Base-by-base conservation (phyloP, 2,888 invertebrate genomes). In the Pardosa pseudoannulata region DNA sequence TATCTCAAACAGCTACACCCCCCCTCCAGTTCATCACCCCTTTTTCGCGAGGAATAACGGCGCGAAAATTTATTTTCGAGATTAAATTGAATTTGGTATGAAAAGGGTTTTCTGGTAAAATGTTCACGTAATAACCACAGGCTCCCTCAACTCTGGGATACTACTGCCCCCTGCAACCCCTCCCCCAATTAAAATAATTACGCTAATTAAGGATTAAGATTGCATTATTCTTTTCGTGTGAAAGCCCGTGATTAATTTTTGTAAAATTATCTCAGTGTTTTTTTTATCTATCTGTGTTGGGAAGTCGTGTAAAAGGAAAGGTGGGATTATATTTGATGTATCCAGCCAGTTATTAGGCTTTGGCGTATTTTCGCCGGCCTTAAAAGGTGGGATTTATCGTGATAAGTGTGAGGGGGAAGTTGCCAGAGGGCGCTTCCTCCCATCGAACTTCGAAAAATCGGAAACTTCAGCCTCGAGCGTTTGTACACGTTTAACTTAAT, bases 111-210 rank as follows among this genome's bases (percentile, higher is more conserved):
- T n/a, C 23, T 56, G 19, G 56, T 56, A 56, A 56, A 56, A 56
- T 56, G 56, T 23, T 56, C 56, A 56, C 56, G 56, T 56, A 56
- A 56, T 56, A 56, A 56, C 56, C 62, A 29, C n/a, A 31, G 36
- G 23, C 0, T 41, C 23, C n/a, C n/a, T 56, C 78, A 68, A 70
- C 62, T 28, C 56, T 56, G 56, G 41, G 46, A 62, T 16, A 29
- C n/a, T n/a, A n/a, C n/a, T n/a, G n/a, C n/a, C n/a, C n/a, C n/a
- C n/a, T n/a, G n/a, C n/a, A n/a, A n/a, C n/a, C n/a, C n/a, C n/a
- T n/a, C n/a, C n/a, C 76, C 76, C 64, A 76, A 76, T 76, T 76
- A 76, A 76, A 76, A 76, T 76, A 39, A 76, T 76, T 76, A 67
- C 67, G 76, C 76, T 76, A 50, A 76, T 67, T 76, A 68, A 32